Conservation (phyloP, 2,888 invertebrate genomes). For the Parnassius orleans region DNA sequence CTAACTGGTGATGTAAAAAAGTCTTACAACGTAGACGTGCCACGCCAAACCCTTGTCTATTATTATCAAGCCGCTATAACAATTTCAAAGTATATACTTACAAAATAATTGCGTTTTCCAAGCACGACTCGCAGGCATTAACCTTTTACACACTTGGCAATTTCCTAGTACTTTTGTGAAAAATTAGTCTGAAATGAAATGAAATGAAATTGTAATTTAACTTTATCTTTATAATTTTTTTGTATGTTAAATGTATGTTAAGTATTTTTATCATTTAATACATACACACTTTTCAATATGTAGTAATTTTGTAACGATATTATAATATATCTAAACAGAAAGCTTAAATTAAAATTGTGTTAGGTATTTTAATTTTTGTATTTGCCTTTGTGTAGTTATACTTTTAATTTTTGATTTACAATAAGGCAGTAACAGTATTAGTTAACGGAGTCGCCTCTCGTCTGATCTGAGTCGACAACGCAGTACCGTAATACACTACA, state of each 20-base stretch:
- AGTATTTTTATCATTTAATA: not conserved
- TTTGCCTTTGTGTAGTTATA: no score
- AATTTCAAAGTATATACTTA: slow-evolving; percentile 61
- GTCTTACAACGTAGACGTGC: no score
- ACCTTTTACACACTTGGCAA: slow-evolving; percentile 55
- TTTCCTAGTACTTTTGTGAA: slow-evolving; percentile 20
- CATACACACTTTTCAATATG: no score
- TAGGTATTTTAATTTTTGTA: no score
- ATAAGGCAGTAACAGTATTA: not conserved
- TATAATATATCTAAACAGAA: no score
- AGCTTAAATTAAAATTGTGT: no score
- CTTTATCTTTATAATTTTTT: not conserved
- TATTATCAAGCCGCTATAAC: slow-evolving; percentile 71
- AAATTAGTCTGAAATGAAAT: slow-evolving; percentile 5
- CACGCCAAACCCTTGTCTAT: slow-evolving; percentile 52
- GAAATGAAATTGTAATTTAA: not conserved
- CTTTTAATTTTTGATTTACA: no score
- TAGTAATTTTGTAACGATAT: no score
- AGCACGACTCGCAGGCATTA: slow-evolving; percentile 70
- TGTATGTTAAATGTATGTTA: no score
- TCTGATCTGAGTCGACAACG: slow-evolving; percentile 8
- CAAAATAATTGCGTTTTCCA: slow-evolving; percentile 73
- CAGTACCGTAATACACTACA: slow-evolving; percentile 13
- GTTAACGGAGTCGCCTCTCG: slow-evolving; percentile 20
- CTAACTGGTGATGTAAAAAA: not conserved